Percentiles rank a stretch among this genome's conserved stretches.
Evolutionary conservation across 2,797 vertebrate genomes (phyloP).

Genomic region (Falco berigora): DNA sequence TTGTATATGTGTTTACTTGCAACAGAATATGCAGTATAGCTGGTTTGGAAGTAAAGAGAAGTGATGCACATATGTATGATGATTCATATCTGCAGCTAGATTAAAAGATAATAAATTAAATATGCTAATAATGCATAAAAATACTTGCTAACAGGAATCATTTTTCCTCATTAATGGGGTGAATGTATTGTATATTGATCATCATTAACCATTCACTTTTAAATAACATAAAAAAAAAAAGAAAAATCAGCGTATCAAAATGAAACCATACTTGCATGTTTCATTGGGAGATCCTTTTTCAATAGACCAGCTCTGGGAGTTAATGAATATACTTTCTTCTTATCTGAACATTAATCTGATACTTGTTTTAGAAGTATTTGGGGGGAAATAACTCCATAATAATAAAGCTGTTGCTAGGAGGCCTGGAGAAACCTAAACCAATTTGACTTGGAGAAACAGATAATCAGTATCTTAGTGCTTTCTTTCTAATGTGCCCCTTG

Average conservation of each 20-base stretch:
- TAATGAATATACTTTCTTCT: constrained; percentile 21
- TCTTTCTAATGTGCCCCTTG: neutral
- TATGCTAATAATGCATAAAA: neutral
- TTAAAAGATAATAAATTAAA: neutral
- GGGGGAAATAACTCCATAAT: constrained; percentile 9
- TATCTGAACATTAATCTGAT: constrained; percentile 28
- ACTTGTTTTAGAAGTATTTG: constrained; percentile 28
- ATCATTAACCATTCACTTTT: neutral
- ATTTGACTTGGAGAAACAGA: constrained; percentile 20
- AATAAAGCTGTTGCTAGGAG: constrained; percentile 52
- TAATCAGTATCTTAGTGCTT: constrained; percentile 13
- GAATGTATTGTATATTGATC: neutral
- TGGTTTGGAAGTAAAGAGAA: neutral
- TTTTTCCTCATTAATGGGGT: neutral
- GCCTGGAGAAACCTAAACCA: constrained; percentile 31
- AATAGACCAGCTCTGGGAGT: neutral
- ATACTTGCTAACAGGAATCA: neutral
- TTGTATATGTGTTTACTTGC: neutral
- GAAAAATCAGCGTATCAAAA: neutral
- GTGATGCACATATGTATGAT: neutral
- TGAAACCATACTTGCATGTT: neutral
- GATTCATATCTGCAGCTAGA: neutral
- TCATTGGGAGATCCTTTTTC: neutral
- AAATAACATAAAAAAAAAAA: neutral
- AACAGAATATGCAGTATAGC: neutral